Conservation (phyloP, 2,888 invertebrate species). For the Magallana nippona region DNA sequence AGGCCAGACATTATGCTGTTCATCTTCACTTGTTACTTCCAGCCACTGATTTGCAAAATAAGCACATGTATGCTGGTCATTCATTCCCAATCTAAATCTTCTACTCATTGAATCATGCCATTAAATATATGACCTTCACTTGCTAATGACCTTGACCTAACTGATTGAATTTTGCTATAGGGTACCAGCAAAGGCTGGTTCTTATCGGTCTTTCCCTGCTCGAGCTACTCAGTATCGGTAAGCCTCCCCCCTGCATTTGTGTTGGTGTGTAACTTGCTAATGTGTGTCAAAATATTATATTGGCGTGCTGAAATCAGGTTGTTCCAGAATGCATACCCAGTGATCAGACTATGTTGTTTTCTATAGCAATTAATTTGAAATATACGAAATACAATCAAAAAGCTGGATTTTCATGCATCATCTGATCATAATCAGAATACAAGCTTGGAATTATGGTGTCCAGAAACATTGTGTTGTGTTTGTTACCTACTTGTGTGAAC, state of each 20-base stretch:
- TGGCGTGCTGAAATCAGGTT: background rate
- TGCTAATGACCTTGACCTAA: background rate
- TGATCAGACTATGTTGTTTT: too few relatives aligned
- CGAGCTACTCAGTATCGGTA: slow-evolving; percentile 19
- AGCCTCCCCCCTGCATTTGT: background rate
- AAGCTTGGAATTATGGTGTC: background rate
- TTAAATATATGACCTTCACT: slow-evolving; percentile 2
- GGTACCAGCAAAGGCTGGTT: background rate
- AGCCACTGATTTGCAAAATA: background rate
- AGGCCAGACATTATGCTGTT: too few relatives aligned
- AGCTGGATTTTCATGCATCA: too few relatives aligned
- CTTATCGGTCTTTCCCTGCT: slow-evolving; percentile 13
- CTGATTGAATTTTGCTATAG: background rate
- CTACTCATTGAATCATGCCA: background rate
- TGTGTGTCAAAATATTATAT: background rate
- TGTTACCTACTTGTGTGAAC: background rate
- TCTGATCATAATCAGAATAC: background rate
- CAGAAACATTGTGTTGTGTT: background rate
- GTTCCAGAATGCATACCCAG: too few relatives aligned
- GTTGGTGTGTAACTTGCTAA: background rate
- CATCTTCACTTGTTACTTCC: too few relatives aligned
- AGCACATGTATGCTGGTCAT: too few relatives aligned
- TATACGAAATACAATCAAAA: too few relatives aligned
- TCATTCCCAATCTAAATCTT: background rate
- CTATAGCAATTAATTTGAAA: too few relatives aligned